phyloP scores from a whole-genome alignment of 2,113 vertebrate species.

The Ptilonorhynchus violaceus region DNA sequence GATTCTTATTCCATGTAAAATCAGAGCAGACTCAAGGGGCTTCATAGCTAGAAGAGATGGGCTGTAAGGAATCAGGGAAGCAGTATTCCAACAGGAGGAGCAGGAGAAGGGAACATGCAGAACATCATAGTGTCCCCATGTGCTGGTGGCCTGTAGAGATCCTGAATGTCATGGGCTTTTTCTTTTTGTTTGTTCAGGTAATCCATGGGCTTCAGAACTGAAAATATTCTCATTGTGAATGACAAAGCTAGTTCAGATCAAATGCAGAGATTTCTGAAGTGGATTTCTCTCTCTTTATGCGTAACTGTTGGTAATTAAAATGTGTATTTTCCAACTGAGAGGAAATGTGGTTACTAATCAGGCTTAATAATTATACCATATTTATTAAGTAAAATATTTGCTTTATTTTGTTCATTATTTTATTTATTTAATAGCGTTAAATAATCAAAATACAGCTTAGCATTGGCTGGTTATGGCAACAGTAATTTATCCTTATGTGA shows the following conservation, averaged over 20 bases:
- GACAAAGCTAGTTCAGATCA: not conserved
- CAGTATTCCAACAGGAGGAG: not conserved
- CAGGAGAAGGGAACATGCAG: not conserved
- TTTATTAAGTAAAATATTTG: not conserved
- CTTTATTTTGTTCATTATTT: not conserved
- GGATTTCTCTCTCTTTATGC: not conserved
- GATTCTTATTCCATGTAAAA: not conserved
- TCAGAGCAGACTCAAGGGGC: not conserved
- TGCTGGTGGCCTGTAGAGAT: not conserved
- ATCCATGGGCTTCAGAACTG: not conserved
- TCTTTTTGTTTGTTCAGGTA: not conserved
- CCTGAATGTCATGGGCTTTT: not conserved
- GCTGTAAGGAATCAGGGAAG: not conserved
- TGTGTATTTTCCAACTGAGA: not conserved
- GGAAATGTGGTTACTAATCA: not conserved
- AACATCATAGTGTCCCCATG: accelerated
- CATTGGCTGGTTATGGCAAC: not conserved
- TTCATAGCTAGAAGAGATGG: not conserved
- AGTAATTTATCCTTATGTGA: not conserved
- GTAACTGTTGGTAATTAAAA: not conserved
- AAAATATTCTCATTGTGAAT: not conserved
- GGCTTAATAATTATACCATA: not conserved
- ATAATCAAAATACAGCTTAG: not conserved
- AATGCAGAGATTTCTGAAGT: not conserved
- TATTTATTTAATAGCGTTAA: not conserved